Evolutionary conservation across 35 echinoderm and acorn worm species (phyloP).

Genomic region (Eucidaris tribuloides): DNA sequence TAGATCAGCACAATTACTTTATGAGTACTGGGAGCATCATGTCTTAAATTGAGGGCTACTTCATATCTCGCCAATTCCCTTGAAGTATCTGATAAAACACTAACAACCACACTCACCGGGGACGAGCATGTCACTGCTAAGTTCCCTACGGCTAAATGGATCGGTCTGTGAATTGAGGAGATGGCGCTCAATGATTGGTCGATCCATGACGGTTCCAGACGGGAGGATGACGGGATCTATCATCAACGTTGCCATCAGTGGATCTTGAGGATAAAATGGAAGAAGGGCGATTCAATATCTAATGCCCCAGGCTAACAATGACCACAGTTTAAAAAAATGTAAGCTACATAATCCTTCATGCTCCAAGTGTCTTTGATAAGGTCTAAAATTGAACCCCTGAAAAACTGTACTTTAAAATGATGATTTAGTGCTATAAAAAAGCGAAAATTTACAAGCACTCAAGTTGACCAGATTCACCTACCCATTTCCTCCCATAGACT

Average conservation of each 20-base stretch:
- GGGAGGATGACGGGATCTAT: slow-evolving; percentile 87
- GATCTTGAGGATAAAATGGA: slow-evolving; percentile 41
- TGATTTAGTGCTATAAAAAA: too few relatives aligned
- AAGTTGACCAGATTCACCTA: too few relatives aligned
- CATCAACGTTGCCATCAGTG: slow-evolving; percentile 96
- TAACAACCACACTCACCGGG: slow-evolving; percentile 20
- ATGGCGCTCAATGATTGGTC: slow-evolving; percentile 90
- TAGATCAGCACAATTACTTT: neutral
- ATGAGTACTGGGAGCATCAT: neutral
- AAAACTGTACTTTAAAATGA: too few relatives aligned
- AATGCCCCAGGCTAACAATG: too few relatives aligned
- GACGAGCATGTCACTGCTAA: slow-evolving; percentile 77
- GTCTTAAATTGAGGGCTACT: too few relatives aligned
- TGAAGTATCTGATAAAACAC: neutral
- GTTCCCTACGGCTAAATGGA: slow-evolving; percentile 77
- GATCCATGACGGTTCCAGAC: slow-evolving; percentile 92
- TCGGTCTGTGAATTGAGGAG: slow-evolving; percentile 96
- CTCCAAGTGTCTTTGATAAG: too few relatives aligned
- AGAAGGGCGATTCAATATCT: neutral
- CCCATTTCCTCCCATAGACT: too few relatives aligned
- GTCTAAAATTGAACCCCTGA: too few relatives aligned
- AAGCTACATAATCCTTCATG: too few relatives aligned
- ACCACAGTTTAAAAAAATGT: too few relatives aligned
- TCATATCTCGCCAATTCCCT: neutral
- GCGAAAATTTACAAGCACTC: too few relatives aligned